These are phyloP conservation scores for Halcyon leucocephala DNA, from an alignment of 2,797 vertebrate species.

Conservation along the genomic window DNA sequence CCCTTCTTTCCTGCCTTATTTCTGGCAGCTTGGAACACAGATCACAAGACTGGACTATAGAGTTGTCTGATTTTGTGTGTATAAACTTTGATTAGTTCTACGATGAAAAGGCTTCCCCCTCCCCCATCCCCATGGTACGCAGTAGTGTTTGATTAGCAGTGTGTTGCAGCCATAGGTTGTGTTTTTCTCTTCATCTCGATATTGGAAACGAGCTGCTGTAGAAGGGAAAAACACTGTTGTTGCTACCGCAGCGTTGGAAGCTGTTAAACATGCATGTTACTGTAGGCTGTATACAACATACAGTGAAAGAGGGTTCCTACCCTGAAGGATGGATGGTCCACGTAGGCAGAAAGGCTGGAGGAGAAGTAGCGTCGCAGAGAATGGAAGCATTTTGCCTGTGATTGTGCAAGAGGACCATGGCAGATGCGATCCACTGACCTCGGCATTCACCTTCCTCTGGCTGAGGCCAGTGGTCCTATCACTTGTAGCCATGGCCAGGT, in stretches of 20 bases:
- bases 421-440: not conserved
- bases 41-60: conserved; percentile 11
- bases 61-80: conserved; percentile 9
- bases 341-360: not conserved
- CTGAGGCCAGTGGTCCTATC: not conserved
- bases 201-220: not conserved
- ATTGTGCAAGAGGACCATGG: not conserved
- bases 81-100: conserved; percentile 8
- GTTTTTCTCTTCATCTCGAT: not conserved
- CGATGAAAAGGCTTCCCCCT: not conserved
- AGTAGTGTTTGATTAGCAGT: conserved; percentile 7
- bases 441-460: not conserved
- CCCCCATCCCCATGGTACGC: not conserved
- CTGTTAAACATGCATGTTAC: not conserved
- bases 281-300: not conserved
- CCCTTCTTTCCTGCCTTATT: conserved; percentile 36
- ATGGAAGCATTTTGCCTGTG: not conserved
- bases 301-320: not conserved
- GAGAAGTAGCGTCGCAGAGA: not conserved
- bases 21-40: conserved; percentile 27
- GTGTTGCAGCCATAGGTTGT: not conserved
- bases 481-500: accelerated
- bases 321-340: not conserved
- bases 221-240: not conserved
- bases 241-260: not conserved